Conservation (phyloP, 2,888 invertebrate genomes). For the Linnaemya tessellans region DNA sequence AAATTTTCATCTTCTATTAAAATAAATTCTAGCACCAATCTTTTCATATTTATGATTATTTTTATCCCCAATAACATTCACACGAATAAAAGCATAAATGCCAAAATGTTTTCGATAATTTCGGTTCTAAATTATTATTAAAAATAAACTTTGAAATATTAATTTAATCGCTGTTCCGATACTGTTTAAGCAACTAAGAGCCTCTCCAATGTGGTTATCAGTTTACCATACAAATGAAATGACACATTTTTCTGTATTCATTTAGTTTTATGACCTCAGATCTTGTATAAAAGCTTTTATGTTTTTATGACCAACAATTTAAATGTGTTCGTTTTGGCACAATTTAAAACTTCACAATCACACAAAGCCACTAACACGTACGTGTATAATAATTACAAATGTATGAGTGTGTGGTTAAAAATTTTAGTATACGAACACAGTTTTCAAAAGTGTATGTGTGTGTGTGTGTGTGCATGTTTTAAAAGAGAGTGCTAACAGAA, state of each 20-base stretch:
- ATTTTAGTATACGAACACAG: neutral
- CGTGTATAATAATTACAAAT: constrained; percentile 8
- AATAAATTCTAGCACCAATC: too few relatives aligned
- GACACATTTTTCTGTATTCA: constrained; percentile 52
- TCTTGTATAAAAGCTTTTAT: constrained; percentile 52
- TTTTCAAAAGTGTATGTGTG: neutral
- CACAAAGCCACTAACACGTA: neutral
- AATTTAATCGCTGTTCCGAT: neutral
- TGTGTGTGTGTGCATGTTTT: neutral
- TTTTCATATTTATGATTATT: too few relatives aligned
- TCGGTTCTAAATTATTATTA: too few relatives aligned
- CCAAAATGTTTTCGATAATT: too few relatives aligned
- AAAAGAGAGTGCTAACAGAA: constrained; percentile 25
- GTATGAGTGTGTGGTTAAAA: constrained; percentile 17
- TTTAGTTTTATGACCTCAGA: constrained; percentile 61
- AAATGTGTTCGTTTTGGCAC: constrained; percentile 63
- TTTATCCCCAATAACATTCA: too few relatives aligned
- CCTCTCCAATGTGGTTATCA: neutral
- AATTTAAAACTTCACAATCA: constrained; percentile 44
- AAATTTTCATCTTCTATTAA: too few relatives aligned
- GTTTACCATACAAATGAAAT: constrained; percentile 34
- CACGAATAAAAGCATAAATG: too few relatives aligned
- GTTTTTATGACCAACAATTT: constrained; percentile 61
- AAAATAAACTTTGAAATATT: neutral
- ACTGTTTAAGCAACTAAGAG: neutral